These are phyloP conservation scores for Entosphenus tridentatus DNA, from an alignment of 2,113 vertebrate species.

Conservation along the genomic window DNA sequence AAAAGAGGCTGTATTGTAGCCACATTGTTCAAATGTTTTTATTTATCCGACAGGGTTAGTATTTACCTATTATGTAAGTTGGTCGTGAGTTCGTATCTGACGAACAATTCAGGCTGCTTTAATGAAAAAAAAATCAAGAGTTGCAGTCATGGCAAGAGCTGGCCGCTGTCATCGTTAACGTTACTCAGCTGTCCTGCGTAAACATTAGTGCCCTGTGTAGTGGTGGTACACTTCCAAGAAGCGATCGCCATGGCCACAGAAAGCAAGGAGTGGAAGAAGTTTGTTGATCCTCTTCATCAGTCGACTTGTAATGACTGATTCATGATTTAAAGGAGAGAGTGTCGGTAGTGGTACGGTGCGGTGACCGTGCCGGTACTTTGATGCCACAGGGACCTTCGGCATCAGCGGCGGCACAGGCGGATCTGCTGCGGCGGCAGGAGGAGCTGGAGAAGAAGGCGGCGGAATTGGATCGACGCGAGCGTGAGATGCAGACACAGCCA, in stretches of 20 bases:
- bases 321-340: not conserved
- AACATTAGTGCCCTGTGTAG: too few species aligned
- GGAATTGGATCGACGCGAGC: slow-evolving; percentile 65
- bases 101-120: too few species aligned
- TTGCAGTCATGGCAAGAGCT: too few species aligned
- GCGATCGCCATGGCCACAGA: slow-evolving; percentile 9
- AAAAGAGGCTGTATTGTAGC: too few species aligned
- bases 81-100: too few species aligned
- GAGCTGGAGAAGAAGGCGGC: slow-evolving; percentile 82
- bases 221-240: too few species aligned
- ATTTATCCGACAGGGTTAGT: too few species aligned
- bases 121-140: too few species aligned
- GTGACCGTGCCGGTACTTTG: not conserved
- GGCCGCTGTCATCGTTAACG: too few species aligned
- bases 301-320: not conserved
- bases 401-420: slow-evolving; percentile 41
- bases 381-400: slow-evolving; percentile 17
- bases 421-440: slow-evolving; percentile 64
- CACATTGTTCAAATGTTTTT: too few species aligned
- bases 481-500: slow-evolving; percentile 32
- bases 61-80: too few species aligned
- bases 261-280: slow-evolving; percentile 9
- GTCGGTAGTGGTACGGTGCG: not conserved
- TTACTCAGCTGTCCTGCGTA: too few species aligned
- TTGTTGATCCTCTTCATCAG: not conserved